Evolutionary conservation across 2,797 vertebrate species (phyloP).

Genomic region (Danio kyathit): DNA sequence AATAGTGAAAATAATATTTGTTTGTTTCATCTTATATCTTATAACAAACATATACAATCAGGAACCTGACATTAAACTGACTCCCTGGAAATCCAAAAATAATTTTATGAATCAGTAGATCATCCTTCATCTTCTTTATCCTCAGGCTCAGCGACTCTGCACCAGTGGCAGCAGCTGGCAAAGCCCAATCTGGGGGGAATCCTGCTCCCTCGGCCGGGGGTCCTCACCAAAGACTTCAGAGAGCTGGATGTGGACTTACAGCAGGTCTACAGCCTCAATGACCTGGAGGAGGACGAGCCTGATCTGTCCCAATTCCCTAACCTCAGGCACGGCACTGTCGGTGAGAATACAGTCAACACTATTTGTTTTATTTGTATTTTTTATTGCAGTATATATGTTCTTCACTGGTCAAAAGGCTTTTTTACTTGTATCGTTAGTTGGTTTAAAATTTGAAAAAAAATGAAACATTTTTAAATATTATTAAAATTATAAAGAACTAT

Average conservation of each 20-base stretch:
- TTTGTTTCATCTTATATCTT: no score
- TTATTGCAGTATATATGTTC: background rate
- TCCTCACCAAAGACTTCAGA: constrained; percentile 89
- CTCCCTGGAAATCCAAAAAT: no score
- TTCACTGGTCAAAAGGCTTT: no score
- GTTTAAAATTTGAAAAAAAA: no score
- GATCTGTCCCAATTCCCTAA: constrained; percentile 71
- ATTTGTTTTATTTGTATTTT: background rate
- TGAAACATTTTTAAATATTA: no score
- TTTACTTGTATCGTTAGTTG: no score
- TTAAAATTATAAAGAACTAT: background rate
- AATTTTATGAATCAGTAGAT: background rate
- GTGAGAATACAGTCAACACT: constrained; percentile 70
- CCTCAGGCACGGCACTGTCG: constrained; percentile 65
- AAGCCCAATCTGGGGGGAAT: constrained; percentile 86
- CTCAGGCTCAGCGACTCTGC: constrained; percentile 85
- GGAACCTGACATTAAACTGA: no score
- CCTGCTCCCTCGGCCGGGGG: constrained; percentile 82
- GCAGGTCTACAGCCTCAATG: constrained; percentile 88
- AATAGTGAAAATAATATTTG: no score
- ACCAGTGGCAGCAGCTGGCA: constrained; percentile 92
- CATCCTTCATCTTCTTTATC: background rate
- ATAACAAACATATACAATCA: no score
- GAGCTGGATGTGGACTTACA: constrained; percentile 86
- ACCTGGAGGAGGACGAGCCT: constrained; percentile 90